Base-by-base conservation (phyloP, 2,797 vertebrate species). In the Acrossocheilus fasciatus region DNA sequence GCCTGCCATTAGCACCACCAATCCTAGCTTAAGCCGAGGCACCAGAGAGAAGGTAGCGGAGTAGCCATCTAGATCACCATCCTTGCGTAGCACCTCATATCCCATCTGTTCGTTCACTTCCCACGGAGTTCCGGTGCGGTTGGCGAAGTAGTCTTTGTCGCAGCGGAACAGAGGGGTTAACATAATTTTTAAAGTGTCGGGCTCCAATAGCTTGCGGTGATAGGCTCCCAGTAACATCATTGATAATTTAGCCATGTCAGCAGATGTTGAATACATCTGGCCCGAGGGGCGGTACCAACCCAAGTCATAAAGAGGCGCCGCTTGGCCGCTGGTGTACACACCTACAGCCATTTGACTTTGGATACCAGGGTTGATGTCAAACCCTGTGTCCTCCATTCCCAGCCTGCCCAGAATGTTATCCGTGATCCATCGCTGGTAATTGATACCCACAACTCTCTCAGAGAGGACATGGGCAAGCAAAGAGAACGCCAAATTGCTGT, bases 261-360 rank as follows among this genome's bases (percentile, higher is more conserved):
- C 97, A 0, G 97, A 92, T 0, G 98, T 98, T 83, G 98, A 99
- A 90, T 96, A 98, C 98, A 99, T 99, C 94, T 99, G 98, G 12
- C 98, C 98, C 0, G 98, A 98, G 0, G 98, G 98, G 0, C 97
- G 95, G 88, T 99, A 99, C 98, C 98, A 99, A 83, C 98, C 98
- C 11, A 99, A 94, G 89, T 99, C 97, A 1, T 99, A 99, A 30
- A 99, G 96, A 0, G 97, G 97, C 0, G 97, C 97, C 0, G 95
- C 94, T 88, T 96, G 95, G 0, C 93, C 97, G 0, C 96, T 97
- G 88, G 96, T 64, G 0, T 99, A 99, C 84, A 98, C 97, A 1
- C 98, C 98, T 0, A 97, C 96, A 0, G 97, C 97, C 95, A 98
- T 93, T 90, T 97, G 96, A 18, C 93, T 90, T 34, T 95, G 96